These are phyloP conservation scores for Himalopsyche kuldschensis DNA, from an alignment of 2,888 invertebrate species.

Conservation along the genomic window DNA sequence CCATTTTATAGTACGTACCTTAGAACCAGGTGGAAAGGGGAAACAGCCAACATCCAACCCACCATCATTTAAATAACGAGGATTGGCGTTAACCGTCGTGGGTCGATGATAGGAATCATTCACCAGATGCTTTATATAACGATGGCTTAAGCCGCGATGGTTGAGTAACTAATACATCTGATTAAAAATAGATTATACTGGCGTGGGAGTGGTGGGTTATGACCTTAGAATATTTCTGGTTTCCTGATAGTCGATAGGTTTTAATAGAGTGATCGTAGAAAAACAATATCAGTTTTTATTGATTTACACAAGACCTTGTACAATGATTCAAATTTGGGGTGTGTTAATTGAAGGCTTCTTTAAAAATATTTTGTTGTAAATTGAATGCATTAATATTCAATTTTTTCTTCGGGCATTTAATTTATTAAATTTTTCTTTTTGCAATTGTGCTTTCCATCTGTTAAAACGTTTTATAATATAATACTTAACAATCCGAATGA, in stretches of 20 bases:
- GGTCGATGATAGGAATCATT: constrained; percentile 1
- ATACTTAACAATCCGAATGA: no score
- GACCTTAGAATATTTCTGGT: background rate
- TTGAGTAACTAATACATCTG: background rate
- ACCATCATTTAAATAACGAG: background rate
- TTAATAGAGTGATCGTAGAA: background rate
- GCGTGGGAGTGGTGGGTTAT: background rate
- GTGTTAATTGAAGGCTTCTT: no score
- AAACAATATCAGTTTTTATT: no score
- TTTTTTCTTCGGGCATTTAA: no score
- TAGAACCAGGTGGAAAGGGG: background rate
- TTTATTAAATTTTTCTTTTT: no score
- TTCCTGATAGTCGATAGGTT: background rate
- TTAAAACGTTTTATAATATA: no score
- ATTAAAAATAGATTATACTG: background rate
- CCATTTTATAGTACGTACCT: background rate
- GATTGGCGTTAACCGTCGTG: background rate
- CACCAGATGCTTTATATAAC: background rate
- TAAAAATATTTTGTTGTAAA: no score
- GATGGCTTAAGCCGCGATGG: background rate
- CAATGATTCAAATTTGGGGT: no score
- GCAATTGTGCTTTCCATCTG: no score
- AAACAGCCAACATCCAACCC: background rate
- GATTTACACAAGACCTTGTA: no score
- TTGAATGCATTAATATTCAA: no score